Conservation (phyloP, 1,140 invertebrate species). For the Leucophenga varia region DNA sequence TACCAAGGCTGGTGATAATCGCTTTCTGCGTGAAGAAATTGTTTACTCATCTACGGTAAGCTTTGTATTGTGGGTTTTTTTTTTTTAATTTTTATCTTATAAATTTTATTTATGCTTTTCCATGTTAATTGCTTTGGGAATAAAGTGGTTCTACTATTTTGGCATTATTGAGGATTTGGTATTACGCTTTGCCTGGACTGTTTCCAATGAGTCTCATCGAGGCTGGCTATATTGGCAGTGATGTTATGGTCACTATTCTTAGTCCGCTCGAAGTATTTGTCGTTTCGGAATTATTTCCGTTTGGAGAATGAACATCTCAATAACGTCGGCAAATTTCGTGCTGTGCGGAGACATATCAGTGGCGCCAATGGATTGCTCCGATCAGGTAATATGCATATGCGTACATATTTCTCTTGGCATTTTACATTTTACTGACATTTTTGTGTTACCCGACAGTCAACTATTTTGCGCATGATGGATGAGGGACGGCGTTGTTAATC, state of each 20-base stretch:
- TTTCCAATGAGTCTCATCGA: conserved; percentile 77
- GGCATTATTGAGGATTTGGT: conserved; percentile 96
- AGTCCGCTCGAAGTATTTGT: conserved; percentile 82
- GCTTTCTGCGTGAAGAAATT: conserved; percentile 75
- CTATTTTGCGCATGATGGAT: no score
- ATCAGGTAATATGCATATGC: conserved; percentile 62
- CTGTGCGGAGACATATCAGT: conserved; percentile 88
- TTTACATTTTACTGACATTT: no score
- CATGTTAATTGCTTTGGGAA: neutral
- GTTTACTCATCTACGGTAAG: conserved; percentile 72
- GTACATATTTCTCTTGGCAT: no score
- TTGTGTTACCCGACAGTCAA: no score
- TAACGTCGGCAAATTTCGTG: conserved; percentile 92
- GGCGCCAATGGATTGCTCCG: conserved; percentile 76
- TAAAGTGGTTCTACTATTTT: conserved; percentile 96
- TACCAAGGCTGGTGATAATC: conserved; percentile 76
- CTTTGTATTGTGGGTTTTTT: conserved; percentile 24
- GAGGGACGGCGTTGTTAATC: no score
- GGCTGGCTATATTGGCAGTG: conserved; percentile 68
- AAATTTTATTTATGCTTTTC: no score
- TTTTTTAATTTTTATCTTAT: no score
- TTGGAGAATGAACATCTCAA: conserved; percentile 93
- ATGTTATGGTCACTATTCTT: conserved; percentile 76
- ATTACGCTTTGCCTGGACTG: conserved; percentile 79
- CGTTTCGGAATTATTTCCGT: conserved; percentile 92